Evolutionary conservation across 2,888 invertebrate genomes (phyloP).

Genomic region (Dolichomitus sp.): DNA sequence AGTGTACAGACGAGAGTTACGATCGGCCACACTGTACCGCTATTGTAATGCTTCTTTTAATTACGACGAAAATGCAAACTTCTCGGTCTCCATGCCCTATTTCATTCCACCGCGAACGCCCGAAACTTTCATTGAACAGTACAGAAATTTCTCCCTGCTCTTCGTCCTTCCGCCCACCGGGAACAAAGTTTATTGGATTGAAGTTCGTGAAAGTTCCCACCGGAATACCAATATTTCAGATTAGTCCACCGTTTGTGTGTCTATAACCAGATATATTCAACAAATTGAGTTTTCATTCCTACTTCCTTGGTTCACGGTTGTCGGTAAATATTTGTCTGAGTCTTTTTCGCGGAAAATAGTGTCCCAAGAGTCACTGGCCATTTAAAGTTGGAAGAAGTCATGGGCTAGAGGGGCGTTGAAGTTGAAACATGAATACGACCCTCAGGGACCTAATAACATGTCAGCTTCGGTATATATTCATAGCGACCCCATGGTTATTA

Average conservation of each 20-base stretch:
- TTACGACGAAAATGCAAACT: slow-evolving; percentile 39
- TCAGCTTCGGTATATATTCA: not conserved
- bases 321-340: not conserved
- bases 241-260: not conserved
- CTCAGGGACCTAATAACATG: not conserved
- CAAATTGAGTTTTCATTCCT: not conserved
- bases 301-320: not conserved
- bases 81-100: slow-evolving; percentile 5
- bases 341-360: not conserved
- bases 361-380: not conserved
- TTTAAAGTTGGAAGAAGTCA: not conserved
- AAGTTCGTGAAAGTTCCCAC: slow-evolving; percentile 21
- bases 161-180: not conserved
- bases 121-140: slow-evolving; percentile 22
- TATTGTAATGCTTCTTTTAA: slow-evolving; percentile 51
- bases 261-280: not conserved
- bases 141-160: slow-evolving; percentile 22
- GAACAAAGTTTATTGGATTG: slow-evolving; percentile 15
- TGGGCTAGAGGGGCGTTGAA: not conserved
- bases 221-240: not conserved
- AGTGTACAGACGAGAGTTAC: slow-evolving; percentile 36
- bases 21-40: slow-evolving; percentile 13
- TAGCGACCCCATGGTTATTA: not conserved
- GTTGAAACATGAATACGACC: not conserved
- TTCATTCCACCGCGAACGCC: slow-evolving; percentile 13